Evolutionary conservation across 2,113 vertebrate species (phyloP), one percentile per base, ranked within the genome.

Genomic region (Cyprinodon tularosa): DNA sequence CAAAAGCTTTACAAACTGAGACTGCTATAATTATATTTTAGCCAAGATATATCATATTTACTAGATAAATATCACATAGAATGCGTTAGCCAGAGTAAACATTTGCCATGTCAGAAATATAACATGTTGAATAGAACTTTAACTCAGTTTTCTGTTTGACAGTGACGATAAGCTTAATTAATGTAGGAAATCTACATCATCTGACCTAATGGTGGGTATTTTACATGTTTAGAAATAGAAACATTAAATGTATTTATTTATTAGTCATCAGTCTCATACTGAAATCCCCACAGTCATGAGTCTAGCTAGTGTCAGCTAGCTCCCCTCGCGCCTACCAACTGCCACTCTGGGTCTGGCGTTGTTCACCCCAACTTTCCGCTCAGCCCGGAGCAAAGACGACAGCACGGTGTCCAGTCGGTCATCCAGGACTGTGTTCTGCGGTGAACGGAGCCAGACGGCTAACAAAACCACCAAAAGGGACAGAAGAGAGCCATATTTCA

Each of bases 361-460:
- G 11, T 85, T 89, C 53, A 93, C 65, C 2, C 90, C 94, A 68
- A 92, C 95, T 86, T 95, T 96, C 5, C 84, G 61, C 36, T 96
- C 95, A 10, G 95, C 95, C 53, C 90, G 93, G 3, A 96, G 93
- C 66, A 96, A 82, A 3, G 95, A 96, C 57, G 94, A 93, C 57
- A 95, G 72, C 4, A 96, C 94, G 0, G 75, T 76, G 79, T 95
- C 94, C 69, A 96, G 81, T 5, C 95, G 88, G 22, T 89, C 88
- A 73, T 95, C 93, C 85, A 95, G 83, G 4, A 40, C 86, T 0
- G 66, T 78, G 68, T 82, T 53, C 66, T 82, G 86, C 0, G 93
- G 92, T 13, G 92, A 71, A 42, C 93, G 90, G 68, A 93, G 90
- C 95, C 94, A 95, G 13, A 92, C 50, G 1, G 95, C 94, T 13